Evolutionary conservation across 2,888 invertebrate genomes (phyloP).

Genomic region (Pammene fasciana): DNA sequence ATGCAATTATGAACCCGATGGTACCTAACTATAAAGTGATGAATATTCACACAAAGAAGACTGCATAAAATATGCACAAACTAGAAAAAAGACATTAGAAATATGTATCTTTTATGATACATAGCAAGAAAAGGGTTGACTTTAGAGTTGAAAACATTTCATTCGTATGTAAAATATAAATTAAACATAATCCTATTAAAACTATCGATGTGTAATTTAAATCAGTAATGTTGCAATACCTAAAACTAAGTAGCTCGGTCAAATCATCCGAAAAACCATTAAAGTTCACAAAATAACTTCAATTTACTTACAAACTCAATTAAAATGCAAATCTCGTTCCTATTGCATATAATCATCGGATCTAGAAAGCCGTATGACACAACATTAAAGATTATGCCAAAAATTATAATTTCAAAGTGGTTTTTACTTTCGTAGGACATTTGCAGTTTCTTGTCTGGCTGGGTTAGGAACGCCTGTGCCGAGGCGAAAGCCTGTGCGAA

Average conservation of each 20-base stretch:
- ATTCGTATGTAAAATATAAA: no score
- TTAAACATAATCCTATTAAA: no score
- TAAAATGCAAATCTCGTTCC: slow-evolving; percentile 27
- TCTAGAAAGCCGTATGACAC: slow-evolving; percentile 38
- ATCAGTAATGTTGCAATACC: no score
- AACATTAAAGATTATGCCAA: slow-evolving; percentile 38
- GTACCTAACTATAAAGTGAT: no score
- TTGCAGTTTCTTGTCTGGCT: slow-evolving; percentile 24
- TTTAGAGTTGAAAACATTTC: no score
- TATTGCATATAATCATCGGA: slow-evolving; percentile 25
- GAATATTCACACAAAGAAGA: no score
- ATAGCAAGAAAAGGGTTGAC: no score
- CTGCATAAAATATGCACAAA: no score
- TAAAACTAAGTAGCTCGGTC: background rate
- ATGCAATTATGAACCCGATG: no score
- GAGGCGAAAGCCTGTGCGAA: background rate
- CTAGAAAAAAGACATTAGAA: no score
- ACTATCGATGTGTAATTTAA: no score
- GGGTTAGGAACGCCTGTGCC: slow-evolving; percentile 6
- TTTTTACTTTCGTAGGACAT: slow-evolving; percentile 37
- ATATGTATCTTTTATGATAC: no score
- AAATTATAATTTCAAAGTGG: slow-evolving; percentile 38
- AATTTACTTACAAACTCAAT: slow-evolving; percentile 7
- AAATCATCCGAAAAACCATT: slow-evolving; percentile 8
- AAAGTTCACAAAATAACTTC: slow-evolving; percentile 18